These are phyloP conservation scores for Tipula lateralis DNA, from an alignment of 2,888 invertebrate species.

Conservation along the genomic window DNA sequence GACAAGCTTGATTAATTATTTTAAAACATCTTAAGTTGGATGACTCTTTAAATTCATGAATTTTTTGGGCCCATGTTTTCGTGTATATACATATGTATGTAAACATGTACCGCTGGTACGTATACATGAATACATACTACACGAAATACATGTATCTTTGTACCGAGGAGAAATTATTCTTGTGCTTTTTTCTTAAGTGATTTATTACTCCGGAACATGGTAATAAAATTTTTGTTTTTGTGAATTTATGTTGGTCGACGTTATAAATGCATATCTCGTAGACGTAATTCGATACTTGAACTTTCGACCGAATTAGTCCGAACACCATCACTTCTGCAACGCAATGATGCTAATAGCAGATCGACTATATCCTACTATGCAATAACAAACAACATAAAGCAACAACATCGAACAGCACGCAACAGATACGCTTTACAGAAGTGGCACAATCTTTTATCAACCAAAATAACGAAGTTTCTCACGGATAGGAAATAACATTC, in stretches of 20 bases:
- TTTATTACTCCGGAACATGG: background rate
- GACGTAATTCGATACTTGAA: background rate
- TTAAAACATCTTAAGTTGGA: constrained; percentile 1
- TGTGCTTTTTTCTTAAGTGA: background rate
- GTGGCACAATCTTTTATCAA: too few species aligned
- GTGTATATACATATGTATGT: background rate
- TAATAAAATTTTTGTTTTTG: background rate
- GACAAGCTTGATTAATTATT: constrained; percentile 19
- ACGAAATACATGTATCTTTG: background rate
- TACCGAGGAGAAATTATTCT: background rate
- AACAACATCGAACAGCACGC: too few species aligned
- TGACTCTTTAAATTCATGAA: constrained; percentile 19
- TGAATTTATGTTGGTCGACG: too few species aligned
- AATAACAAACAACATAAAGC: too few species aligned
- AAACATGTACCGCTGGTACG: too few species aligned
- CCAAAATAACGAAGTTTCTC: too few species aligned
- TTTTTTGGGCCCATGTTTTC: background rate
- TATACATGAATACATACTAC: background rate
- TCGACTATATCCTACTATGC: too few species aligned
- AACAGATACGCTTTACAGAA: too few species aligned
- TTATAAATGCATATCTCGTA: background rate
- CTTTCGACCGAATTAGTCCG: background rate
- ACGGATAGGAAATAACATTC: too few species aligned
- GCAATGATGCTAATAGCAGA: too few species aligned
- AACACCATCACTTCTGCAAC: too few species aligned